Base-by-base conservation (phyloP, 2,888 invertebrate genomes). In the Vanessa cardui region DNA sequence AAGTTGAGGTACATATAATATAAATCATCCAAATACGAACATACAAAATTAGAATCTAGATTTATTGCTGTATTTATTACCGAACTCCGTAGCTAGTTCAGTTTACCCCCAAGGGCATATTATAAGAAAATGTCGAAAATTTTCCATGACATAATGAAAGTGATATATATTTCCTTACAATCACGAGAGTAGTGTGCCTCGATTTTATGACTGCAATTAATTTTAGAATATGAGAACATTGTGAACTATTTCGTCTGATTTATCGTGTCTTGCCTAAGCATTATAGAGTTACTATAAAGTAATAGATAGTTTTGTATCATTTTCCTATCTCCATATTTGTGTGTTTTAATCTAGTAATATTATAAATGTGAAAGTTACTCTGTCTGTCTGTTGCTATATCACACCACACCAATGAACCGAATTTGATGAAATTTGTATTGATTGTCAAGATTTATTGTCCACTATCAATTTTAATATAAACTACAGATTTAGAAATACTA, bases 181-280 rank as follows among this genome's bases (percentile, higher is more conserved):
- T 62, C 68, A 62, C 66, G 52, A 60, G 58, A 33, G 58, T 49
- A 58, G n/a, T 26, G 26, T 26, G 54, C 52, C 50, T 68, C 63
- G 61, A 68, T 69, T 71, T 69, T 71, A 71, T 69, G 63, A 63
- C 39, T 58, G 71, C 69, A 69, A 71, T 71, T 71, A 71, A 71
- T 69, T 71, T 69, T 47, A 47, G 63, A 71, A 61, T 71, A 69
- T 71, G 71, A 66, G 56, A 68, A 68, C 69, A 63, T 69, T 58
- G 39, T 26, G 39, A 45, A 66, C 66, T 61, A 61, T 71, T 69
- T 63, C 56, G 54, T 47, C 20, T 63, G 61, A 61, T 68, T 61
- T 66, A 61, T 50, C 49, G 44, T 45, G 58, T 63, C 21, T 44
- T 58, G 18, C 33, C 49, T 31, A 46, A 44, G 6, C n/a, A 12